A percentile compares a stretch with the other conserved stretches of the same genome.
phyloP scores from a whole-genome alignment of 2,113 vertebrate species.

The Brevimyrus niger region DNA sequence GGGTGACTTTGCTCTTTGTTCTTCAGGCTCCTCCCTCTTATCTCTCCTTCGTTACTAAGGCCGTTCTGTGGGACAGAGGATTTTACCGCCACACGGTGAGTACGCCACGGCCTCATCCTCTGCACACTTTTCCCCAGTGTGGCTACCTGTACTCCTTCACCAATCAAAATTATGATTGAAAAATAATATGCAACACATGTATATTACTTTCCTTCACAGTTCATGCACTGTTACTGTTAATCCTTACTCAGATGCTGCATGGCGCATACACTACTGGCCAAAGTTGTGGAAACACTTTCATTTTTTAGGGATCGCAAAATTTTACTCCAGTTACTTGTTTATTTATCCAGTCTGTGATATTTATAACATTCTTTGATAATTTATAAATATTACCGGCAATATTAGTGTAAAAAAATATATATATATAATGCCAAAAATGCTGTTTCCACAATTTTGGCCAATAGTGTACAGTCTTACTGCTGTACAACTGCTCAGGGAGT shows the following conservation, averaged over 20 bases:
- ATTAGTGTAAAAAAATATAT: background rate
- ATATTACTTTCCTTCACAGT: background rate
- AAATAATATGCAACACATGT: background rate
- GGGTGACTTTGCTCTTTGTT: conserved; percentile 10
- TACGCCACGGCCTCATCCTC: conserved; percentile 8
- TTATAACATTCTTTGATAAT: background rate
- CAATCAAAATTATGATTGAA: background rate
- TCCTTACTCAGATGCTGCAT: background rate
- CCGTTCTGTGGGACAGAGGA: conserved; percentile 52
- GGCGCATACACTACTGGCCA: background rate
- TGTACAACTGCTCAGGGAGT: background rate
- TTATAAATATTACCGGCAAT: background rate
- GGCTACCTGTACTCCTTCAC: background rate
- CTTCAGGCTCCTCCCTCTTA: conserved; percentile 47
- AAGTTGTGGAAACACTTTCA: no score
- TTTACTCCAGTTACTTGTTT: background rate
- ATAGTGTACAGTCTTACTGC: background rate
- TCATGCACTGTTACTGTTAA: background rate
- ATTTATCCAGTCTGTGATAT: background rate
- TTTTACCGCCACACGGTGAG: conserved; percentile 21
- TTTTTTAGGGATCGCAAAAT: background rate
- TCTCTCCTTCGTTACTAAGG: conserved; percentile 49
- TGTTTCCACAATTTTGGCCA: background rate
- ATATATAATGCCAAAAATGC: background rate
- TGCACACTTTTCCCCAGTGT: background rate